Percentiles rank a stretch among this genome's conserved stretches.
Conservation (phyloP, 2,888 invertebrate genomes). For the Palloptera scutellata region DNA sequence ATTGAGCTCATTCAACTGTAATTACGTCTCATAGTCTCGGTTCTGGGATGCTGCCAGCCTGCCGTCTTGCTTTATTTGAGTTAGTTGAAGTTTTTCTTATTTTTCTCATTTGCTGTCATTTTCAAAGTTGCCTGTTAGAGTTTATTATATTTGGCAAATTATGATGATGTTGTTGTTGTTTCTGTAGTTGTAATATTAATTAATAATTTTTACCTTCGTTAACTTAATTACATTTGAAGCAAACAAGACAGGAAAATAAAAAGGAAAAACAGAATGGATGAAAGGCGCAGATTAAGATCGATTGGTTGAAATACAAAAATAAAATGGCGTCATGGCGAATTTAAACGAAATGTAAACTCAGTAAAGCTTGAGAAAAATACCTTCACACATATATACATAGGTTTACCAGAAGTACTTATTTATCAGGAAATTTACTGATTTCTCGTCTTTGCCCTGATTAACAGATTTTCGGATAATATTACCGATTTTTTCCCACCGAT, state of each 20-base stretch:
- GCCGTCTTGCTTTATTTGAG: neutral
- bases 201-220: slow-evolving; percentile 41
- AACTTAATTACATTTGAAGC: slow-evolving; percentile 34
- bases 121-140: slow-evolving; percentile 32
- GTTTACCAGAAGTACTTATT: too few relatives aligned
- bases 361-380: too few relatives aligned
- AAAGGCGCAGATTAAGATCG: neutral
- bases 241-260: neutral
- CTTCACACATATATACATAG: too few relatives aligned
- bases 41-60: neutral
- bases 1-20: slow-evolving; percentile 54
- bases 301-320: neutral
- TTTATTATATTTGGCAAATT: slow-evolving; percentile 23
- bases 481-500: too few relatives aligned
- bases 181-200: slow-evolving; percentile 35
- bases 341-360: too few relatives aligned
- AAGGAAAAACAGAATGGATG: neutral
- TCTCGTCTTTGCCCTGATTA: too few relatives aligned
- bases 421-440: too few relatives aligned
- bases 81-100: slow-evolving; percentile 6
- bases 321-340: too few relatives aligned
- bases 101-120: slow-evolving; percentile 28
- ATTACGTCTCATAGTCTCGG: slow-evolving; percentile 44
- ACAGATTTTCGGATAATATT: too few relatives aligned
- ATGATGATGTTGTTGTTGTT: slow-evolving; percentile 19